Evolutionary conservation across 2,797 vertebrate genomes (phyloP).

Genomic region (Sebastes jordani): DNA sequence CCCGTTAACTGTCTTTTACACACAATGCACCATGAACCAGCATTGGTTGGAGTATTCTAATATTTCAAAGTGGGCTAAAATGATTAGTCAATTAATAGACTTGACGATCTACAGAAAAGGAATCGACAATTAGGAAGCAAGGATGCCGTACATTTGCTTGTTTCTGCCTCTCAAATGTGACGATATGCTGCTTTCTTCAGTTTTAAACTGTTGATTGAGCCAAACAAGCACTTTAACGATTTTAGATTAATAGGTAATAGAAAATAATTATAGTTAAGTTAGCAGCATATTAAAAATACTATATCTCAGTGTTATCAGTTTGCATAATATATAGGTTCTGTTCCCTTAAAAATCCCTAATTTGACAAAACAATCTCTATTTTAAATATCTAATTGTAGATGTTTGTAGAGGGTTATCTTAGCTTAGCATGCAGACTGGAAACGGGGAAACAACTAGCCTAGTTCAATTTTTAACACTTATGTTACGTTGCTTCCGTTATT

Average conservation of each 20-base stretch:
- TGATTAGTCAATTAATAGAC: not conserved
- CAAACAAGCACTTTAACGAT: not conserved
- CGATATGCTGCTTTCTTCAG: too few species aligned
- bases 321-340: not conserved
- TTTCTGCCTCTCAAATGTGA: too few species aligned
- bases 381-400: not conserved
- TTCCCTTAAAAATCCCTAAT: not conserved
- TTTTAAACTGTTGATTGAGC: not conserved
- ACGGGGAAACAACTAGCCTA: not conserved
- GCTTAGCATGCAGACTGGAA: not conserved
- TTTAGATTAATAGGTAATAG: not conserved
- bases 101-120: not conserved
- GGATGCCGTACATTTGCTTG: not conserved
- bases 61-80: not conserved
- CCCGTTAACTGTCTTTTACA: not conserved
- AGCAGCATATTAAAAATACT: not conserved
- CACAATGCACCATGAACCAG: not conserved
- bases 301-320: not conserved
- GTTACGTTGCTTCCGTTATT: too few species aligned
- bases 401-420: not conserved
- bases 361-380: not conserved
- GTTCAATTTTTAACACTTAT: not conserved
- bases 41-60: not conserved
- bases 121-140: not conserved
- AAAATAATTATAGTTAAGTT: not conserved